A percentile compares a stretch with the other conserved stretches of the same genome.
Evolutionary conservation across 37 sponge, comb jelly and placozoan species (phyloP).

Genomic region (Haliclona indistincta): DNA sequence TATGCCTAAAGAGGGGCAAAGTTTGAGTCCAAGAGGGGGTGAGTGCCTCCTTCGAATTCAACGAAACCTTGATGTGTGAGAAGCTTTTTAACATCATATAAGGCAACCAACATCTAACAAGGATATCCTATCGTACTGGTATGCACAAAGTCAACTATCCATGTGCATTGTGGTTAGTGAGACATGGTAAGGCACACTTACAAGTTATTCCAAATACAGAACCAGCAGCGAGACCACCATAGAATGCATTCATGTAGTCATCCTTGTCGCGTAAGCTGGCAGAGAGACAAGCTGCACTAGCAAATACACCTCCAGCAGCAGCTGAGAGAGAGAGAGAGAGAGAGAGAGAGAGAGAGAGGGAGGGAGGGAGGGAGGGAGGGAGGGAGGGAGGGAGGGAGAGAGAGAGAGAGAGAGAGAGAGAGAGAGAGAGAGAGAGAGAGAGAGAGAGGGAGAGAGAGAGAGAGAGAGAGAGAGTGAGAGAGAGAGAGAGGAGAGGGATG

Average conservation of each 20-base stretch:
- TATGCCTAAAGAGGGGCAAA: no score
- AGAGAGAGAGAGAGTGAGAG: no score
- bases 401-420: slow-evolving; percentile 49
- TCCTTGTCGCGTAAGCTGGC: slow-evolving; percentile 63
- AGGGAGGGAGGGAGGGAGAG: slow-evolving; percentile 23
- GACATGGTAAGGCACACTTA: background rate
- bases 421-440: slow-evolving; percentile 34
- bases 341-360: no score
- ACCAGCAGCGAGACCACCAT: slow-evolving; percentile 52
- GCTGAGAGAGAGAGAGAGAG: background rate
- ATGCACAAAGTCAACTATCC: background rate
- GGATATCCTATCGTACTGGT: background rate
- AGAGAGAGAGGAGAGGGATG: no score
- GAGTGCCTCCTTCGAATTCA: background rate
- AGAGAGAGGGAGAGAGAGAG: slow-evolving; percentile 16
- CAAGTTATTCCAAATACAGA: slow-evolving; percentile 59
- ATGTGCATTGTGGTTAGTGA: background rate
- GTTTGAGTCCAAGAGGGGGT: no score
- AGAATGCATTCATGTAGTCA: slow-evolving; percentile 64
- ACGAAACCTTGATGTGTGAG: background rate
- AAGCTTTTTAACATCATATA: background rate
- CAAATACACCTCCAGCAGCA: slow-evolving; percentile 19
- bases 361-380: no score
- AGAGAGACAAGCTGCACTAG: slow-evolving; percentile 34
- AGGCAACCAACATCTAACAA: background rate